Percentiles rank a stretch among this genome's conserved stretches.
phyloP scores from a whole-genome alignment of 2,113 vertebrate genomes.

The Lycaon pictus region DNA sequence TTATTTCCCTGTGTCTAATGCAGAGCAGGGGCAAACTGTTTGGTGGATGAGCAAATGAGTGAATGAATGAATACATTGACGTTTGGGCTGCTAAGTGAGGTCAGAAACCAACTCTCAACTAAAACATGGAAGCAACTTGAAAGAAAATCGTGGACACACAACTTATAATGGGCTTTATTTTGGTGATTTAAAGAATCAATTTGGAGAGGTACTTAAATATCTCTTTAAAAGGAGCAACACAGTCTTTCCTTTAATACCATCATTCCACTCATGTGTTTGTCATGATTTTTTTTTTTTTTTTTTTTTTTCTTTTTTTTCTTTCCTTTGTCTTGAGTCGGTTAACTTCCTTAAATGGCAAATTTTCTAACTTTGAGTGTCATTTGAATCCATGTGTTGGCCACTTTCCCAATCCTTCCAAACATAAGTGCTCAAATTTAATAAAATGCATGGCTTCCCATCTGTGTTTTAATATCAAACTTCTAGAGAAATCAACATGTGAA shows the following conservation, averaged over 20 bases:
- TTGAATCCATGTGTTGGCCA: slow-evolving; percentile 67
- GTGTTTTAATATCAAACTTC: slow-evolving; percentile 79
- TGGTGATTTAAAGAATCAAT: neutral
- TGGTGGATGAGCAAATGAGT: neutral
- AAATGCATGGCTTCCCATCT: slow-evolving; percentile 78
- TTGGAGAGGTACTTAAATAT: neutral
- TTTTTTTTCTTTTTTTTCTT: neutral
- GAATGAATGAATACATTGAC: neutral
- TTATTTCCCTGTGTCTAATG: too few species aligned
- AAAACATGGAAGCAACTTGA: neutral
- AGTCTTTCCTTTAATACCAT: neutral
- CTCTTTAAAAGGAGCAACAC: neutral
- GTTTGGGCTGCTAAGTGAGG: neutral
- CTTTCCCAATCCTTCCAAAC: slow-evolving; percentile 74
- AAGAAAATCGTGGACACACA: neutral
- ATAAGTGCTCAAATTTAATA: slow-evolving; percentile 75
- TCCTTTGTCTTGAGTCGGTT: slow-evolving; percentile 64
- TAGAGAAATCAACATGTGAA: slow-evolving; percentile 74
- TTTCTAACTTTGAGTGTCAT: slow-evolving; percentile 73
- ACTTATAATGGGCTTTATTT: neutral
- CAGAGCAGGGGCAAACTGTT: neutral
- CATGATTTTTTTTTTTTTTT: neutral
- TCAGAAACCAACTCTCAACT: neutral
- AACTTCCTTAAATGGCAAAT: slow-evolving; percentile 74
- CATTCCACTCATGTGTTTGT: neutral